Conservation (phyloP, 1,140 invertebrate genomes). For the Armadillidium nasatum region DNA sequence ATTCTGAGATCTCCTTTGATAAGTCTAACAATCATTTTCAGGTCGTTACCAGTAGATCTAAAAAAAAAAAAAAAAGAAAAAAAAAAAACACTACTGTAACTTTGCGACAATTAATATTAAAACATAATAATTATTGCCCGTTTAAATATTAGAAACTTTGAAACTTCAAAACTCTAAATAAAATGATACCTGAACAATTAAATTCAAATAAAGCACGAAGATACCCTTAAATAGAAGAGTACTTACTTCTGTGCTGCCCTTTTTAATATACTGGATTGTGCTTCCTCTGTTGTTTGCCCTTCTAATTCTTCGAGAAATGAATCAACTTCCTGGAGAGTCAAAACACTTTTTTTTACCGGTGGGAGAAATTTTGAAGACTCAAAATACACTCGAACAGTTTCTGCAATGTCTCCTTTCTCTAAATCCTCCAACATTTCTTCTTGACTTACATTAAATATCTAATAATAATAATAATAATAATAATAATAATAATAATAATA, state of each 20-base stretch:
- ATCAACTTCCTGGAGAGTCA: constrained; percentile 75
- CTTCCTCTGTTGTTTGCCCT: constrained; percentile 76
- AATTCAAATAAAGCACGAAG: background rate
- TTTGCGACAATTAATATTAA: too few species aligned
- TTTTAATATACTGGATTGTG: constrained; percentile 71
- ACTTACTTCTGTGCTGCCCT: constrained; percentile 58
- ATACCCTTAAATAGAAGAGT: background rate
- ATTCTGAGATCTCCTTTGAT: constrained; percentile 88
- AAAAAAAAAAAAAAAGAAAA: too few species aligned
- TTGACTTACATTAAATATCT: constrained; percentile 66
- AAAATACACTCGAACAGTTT: constrained; percentile 78
- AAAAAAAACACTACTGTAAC: too few species aligned
- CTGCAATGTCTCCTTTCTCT: constrained; percentile 82
- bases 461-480: too few species aligned
- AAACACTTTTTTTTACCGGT: constrained; percentile 59
- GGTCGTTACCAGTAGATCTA: too few species aligned
- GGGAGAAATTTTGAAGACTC: constrained; percentile 62
- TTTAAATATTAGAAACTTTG: too few species aligned
- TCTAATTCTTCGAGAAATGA: constrained; percentile 66
- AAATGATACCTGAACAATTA: too few species aligned
- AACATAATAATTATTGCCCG: too few species aligned
- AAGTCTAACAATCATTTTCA: constrained; percentile 78
- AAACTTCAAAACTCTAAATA: constrained; percentile 7
- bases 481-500: too few species aligned
- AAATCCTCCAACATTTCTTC: constrained; percentile 79